These are phyloP conservation scores for Rotaria magnacalcarata DNA, from an alignment of 2,888 invertebrate species.

Conservation along the genomic window DNA sequence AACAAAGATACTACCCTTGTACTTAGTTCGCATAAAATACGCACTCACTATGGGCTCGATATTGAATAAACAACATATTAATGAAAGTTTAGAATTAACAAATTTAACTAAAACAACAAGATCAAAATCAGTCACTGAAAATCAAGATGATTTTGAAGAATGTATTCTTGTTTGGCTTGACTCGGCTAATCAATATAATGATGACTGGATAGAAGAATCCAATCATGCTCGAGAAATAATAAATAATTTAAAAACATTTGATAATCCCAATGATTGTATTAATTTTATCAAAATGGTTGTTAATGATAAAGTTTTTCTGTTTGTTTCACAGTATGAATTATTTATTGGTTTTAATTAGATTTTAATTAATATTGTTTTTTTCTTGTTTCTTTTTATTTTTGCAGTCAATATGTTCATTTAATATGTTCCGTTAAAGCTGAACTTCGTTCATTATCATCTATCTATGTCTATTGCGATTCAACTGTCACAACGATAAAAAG, in stretches of 20 bases:
- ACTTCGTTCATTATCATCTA: background rate
- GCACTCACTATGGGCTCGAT: background rate
- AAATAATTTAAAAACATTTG: background rate
- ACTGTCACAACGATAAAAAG: background rate
- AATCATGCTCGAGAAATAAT: background rate
- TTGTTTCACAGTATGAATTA: background rate
- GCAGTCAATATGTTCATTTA: background rate
- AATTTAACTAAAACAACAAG: background rate
- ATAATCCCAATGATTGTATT: background rate
- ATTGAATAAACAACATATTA: background rate
- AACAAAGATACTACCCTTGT: background rate
- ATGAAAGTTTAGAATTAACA: background rate
- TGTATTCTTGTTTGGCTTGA: background rate
- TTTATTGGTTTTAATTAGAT: background rate
- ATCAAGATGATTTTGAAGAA: conserved; percentile 23
- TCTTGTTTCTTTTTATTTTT: background rate
- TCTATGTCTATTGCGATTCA: background rate
- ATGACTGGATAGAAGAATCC: background rate
- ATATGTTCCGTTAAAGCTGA: background rate
- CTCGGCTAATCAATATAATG: background rate
- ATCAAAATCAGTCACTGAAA: background rate
- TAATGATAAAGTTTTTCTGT: background rate
- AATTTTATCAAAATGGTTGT: conserved; percentile 18
- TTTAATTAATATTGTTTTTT: background rate
- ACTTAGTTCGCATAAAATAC: background rate